Conservation (phyloP, 30 jellyfish, hydroid and myxozoan genomes). For the Chrysaora quinquecirrha region DNA sequence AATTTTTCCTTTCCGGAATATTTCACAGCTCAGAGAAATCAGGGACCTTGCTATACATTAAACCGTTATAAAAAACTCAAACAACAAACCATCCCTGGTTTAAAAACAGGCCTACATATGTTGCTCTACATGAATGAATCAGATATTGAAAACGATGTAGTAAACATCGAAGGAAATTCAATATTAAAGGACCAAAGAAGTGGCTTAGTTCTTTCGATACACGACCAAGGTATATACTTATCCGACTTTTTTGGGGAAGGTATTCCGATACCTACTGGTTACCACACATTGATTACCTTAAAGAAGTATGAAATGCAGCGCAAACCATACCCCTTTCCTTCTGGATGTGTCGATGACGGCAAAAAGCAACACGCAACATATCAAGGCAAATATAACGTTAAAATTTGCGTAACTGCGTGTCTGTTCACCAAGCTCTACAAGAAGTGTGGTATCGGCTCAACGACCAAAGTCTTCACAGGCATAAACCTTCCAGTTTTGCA, state of each 20-base stretch:
- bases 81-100: conserved; percentile 6
- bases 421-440: background rate
- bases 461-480: background rate
- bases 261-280: conserved; percentile 45
- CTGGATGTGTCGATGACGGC: conserved; percentile 17
- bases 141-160: background rate
- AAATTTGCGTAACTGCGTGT: conserved; percentile 23
- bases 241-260: conserved; percentile 1
- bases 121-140: conserved; percentile 12
- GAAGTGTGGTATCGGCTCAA: conserved; percentile 14
- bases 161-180: background rate
- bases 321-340: conserved; percentile 38
- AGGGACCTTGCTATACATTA: conserved; percentile 30
- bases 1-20: conserved; percentile 18
- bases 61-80: conserved; percentile 26
- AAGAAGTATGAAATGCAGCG: conserved; percentile 7
- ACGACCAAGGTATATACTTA: conserved; percentile 13
- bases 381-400: background rate
- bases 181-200: conserved; percentile 14
- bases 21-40: conserved; percentile 11
- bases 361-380: background rate
- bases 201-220: conserved; percentile 22
- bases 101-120: conserved; percentile 28
- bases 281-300: conserved; percentile 29
- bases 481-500: background rate